A percentile compares a stretch with the other conserved stretches of the same genome.
These are phyloP conservation scores for Arenaria interpres DNA, from an alignment of 2,113 vertebrate genomes.

Conservation along the genomic window DNA sequence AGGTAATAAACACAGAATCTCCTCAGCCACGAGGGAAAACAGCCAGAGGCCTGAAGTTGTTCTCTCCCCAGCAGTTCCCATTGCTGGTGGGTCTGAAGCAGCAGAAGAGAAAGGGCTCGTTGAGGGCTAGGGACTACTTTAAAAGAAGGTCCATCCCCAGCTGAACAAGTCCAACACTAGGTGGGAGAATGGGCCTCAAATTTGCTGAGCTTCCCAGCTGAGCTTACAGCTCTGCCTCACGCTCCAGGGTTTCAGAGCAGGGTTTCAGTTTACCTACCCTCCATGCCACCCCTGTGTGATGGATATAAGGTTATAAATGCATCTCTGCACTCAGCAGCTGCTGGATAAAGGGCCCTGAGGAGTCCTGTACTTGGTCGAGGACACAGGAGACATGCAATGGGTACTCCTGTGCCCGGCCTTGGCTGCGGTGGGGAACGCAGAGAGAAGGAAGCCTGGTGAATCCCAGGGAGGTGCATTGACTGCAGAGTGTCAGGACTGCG, in stretches of 20 bases:
- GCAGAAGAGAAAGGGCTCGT: not conserved
- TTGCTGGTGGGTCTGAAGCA: not conserved
- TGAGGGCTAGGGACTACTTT: not conserved
- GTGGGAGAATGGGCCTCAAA: not conserved
- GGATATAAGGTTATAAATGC: not conserved
- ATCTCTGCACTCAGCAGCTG: not conserved
- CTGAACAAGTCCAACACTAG: not conserved
- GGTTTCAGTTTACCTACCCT: not conserved
- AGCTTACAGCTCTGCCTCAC: not conserved
- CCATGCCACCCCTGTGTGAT: not conserved
- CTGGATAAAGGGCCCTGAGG: not conserved
- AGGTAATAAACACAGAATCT: conserved; percentile 1
- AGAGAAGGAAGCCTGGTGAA: not conserved
- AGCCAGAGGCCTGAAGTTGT: not conserved
- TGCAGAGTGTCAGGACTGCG: not conserved
- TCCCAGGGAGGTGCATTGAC: not conserved
- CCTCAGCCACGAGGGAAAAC: not conserved
- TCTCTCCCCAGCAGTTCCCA: not conserved
- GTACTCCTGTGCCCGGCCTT: not conserved
- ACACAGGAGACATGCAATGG: rapidly evolving
- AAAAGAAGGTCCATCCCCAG: not conserved
- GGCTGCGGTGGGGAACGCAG: rapidly evolving
- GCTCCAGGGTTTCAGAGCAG: not conserved
- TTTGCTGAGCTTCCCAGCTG: not conserved
- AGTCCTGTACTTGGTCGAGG: not conserved